These are phyloP conservation scores for Balearica regulorum DNA, from an alignment of 2,797 vertebrate species.

Conservation along the genomic window DNA sequence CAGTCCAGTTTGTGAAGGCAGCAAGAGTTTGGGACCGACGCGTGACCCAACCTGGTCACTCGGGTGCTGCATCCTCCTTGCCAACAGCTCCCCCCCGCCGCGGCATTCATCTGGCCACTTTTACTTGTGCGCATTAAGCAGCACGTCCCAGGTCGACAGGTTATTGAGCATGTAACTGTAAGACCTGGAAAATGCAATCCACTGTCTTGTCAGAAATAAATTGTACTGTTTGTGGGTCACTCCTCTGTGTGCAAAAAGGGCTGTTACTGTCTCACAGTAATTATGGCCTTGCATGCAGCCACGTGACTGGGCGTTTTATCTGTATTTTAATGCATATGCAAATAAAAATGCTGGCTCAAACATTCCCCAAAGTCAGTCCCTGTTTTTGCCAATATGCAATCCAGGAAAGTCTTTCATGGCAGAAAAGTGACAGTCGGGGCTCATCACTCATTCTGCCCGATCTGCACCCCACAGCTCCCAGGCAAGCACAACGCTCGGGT, in stretches of 20 bases:
- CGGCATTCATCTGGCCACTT: background rate
- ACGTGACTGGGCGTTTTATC: accelerated
- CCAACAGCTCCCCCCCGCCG: accelerated
- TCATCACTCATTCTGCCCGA: background rate
- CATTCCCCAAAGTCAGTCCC: background rate
- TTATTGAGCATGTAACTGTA: background rate
- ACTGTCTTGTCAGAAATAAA: background rate
- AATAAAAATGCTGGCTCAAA: background rate
- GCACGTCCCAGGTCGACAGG: accelerated
- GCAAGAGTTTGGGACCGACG: background rate
- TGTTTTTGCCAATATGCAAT: background rate
- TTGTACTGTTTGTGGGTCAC: too few relatives aligned
- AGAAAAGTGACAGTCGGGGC: background rate
- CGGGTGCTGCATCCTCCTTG: background rate
- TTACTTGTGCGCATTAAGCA: background rate
- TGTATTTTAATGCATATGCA: background rate
- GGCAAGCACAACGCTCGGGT: accelerated
- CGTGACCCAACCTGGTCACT: too few relatives aligned
- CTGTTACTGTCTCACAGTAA: background rate
- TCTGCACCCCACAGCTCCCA: accelerated
- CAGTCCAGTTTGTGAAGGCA: background rate
- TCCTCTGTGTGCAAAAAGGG: background rate
- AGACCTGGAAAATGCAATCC: background rate
- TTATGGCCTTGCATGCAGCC: accelerated
- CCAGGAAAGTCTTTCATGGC: background rate